phyloP scores from a whole-genome alignment of 1,140 invertebrate species.

The Sycophaga agraensis region DNA sequence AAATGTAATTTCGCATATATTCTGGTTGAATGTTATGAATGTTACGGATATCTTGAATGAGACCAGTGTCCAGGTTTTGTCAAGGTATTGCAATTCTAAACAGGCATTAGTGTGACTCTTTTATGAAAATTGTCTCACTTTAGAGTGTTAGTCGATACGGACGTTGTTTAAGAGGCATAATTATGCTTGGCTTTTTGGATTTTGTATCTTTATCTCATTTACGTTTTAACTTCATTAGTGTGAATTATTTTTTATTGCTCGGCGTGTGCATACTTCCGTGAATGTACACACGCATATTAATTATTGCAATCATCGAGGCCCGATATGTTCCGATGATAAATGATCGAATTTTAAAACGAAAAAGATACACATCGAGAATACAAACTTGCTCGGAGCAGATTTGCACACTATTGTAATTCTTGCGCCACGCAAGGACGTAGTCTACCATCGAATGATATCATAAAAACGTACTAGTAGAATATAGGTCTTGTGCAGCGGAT shows the following conservation, averaged over 20 bases:
- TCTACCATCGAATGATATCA: not conserved
- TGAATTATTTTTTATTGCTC: constrained; percentile 25
- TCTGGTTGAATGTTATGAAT: no score
- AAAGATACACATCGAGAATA: constrained; percentile 44
- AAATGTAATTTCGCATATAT: no score
- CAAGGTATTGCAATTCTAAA: no score
- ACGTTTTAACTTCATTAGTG: constrained; percentile 21
- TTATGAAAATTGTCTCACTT: no score
- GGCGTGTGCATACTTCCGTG: no score
- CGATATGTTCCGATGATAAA: constrained; percentile 42
- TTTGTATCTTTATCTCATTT: constrained; percentile 15
- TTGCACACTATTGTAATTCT: constrained; percentile 17
- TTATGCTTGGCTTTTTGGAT: constrained; percentile 18
- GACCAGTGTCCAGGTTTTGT: no score
- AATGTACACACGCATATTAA: no score
- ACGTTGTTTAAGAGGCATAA: not conserved
- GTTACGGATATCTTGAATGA: no score
- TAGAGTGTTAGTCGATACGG: no score
- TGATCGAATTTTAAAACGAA: constrained; percentile 33
- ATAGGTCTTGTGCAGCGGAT: not conserved
- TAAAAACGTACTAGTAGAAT: constrained; percentile 9
- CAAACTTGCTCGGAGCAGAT: constrained; percentile 42
- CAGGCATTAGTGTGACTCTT: no score
- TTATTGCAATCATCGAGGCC: not conserved
- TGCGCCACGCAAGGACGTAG: constrained; percentile 16